Evolutionary conservation across 92 coral and sea anemone genomes (phyloP).

Genomic region (Hydrozoanthus gracilis): DNA sequence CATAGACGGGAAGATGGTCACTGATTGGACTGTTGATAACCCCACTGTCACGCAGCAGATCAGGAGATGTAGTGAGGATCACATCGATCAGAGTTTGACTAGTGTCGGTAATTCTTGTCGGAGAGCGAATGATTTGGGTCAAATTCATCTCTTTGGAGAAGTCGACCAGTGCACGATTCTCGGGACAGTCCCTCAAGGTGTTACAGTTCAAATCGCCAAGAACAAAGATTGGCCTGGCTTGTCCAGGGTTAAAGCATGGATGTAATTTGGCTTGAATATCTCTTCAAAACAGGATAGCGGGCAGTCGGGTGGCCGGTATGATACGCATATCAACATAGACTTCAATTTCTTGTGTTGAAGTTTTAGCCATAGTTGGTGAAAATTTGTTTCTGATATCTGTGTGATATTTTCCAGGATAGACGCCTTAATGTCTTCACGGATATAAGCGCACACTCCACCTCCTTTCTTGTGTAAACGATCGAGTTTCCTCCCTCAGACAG

Average conservation of each 20-base stretch:
- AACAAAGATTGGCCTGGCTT: constrained; percentile 67
- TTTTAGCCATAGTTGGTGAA: constrained; percentile 65
- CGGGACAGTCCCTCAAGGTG: constrained; percentile 55
- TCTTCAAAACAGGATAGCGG: constrained; percentile 64
- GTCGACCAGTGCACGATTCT: constrained; percentile 46
- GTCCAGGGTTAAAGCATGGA: constrained; percentile 59
- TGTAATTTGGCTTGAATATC: constrained; percentile 62
- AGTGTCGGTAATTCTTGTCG: constrained; percentile 70
- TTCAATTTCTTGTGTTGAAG: constrained; percentile 43
- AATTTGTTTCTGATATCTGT: constrained; percentile 50
- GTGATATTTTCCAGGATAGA: constrained; percentile 47
- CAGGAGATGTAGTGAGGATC: constrained; percentile 50
- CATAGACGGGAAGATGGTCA: constrained; percentile 51
- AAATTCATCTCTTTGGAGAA: constrained; percentile 60
- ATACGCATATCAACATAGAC: constrained; percentile 23
- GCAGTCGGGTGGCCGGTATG: constrained; percentile 69
- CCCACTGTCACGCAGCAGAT: constrained; percentile 47
- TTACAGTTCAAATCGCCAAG: constrained; percentile 75
- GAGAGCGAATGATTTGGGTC: constrained; percentile 63
- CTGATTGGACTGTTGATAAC: constrained; percentile 28
- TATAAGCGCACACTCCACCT: constrained; percentile 1
- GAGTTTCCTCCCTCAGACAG: no score
- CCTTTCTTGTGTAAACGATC: neutral
- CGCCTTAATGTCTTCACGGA: constrained; percentile 46
- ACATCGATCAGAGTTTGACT: constrained; percentile 66